Conservation (phyloP, 2,797 vertebrate species). For the Anisognathus igniventris region DNA sequence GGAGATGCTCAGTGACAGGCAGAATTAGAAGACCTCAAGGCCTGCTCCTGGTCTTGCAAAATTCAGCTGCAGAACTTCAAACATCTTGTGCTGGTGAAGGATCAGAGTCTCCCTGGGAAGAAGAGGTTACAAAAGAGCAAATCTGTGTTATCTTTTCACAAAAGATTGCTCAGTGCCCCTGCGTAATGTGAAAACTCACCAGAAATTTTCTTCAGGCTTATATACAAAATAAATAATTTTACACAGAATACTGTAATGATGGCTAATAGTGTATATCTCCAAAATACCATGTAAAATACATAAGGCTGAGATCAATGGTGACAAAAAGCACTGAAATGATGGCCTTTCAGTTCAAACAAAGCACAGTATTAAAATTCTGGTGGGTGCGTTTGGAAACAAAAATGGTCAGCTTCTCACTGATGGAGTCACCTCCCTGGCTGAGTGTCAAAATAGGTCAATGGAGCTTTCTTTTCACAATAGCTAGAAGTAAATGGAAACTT, state of each 20-base stretch:
- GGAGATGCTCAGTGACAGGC: background rate
- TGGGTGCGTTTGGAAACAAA: conserved; percentile 45
- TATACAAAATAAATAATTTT: background rate
- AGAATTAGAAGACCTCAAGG: background rate
- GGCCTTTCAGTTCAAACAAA: conserved; percentile 22
- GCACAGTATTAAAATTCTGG: conserved; percentile 23
- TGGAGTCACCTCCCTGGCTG: conserved; percentile 54
- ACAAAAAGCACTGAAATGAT: conserved; percentile 18
- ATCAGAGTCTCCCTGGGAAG: background rate
- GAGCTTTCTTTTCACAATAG: conserved; percentile 33
- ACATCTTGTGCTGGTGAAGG: background rate
- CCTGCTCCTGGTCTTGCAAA: background rate
- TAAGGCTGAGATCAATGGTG: background rate
- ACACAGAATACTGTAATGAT: background rate
- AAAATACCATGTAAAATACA: background rate
- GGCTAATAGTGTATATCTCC: background rate
- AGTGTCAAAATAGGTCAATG: conserved; percentile 57
- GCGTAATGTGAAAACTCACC: background rate
- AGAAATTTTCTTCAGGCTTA: background rate
- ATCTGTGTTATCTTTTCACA: background rate
- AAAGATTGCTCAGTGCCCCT: background rate
- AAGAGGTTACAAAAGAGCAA: background rate
- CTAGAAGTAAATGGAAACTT: conserved; percentile 64
- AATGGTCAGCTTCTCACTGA: conserved; percentile 58
- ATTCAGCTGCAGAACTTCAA: background rate